Evolutionary conservation across 35 echinoderm and acorn worm genomes (phyloP), one percentile per base, ranked within the genome.

Genomic region (Antedon bifida): DNA sequence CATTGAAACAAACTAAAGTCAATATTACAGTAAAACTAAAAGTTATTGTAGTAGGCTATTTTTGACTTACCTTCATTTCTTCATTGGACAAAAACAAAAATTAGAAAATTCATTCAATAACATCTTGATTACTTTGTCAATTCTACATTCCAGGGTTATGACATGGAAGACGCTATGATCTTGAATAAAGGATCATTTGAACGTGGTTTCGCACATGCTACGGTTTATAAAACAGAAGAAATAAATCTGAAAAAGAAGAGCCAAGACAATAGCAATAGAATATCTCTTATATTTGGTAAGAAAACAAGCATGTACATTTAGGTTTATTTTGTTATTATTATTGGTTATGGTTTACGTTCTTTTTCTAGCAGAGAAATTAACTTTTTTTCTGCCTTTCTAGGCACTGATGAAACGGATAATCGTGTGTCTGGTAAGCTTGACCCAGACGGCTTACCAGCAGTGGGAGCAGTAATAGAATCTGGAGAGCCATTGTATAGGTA

Each of bases 131-230:
- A 42, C 38, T 42, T 14, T 42, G n/a, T n/a, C n/a, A 42, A 42
- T 14, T 42, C 14, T 42, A 42, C 14, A 31, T 75, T 91, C 3
- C 21, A 97, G 94, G 94, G 94, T 0, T 97, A 97, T 83, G 94
- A 97, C 45, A 97, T 97, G 94, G 94, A 97, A 77, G 94, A 97
- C 81, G 94, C 94, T 9, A 97, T 97, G 94, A 89, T 97, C 21
- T 74, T 97, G 51, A 97, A 97, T 84, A 97, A 92, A 81, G 75
- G 90, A 14, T 81, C 87, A 0, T 36, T 92, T n/a, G 93, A 97
- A 34, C 89, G 94, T 84, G 94, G 94, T 1, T 97, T 97, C 78
- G 87, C 81, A 17, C 90, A 97, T 77, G 94, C 87, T 23, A 89
- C 85, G 29, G 90, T 92, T 44, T 90, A 92, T 79, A 89, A 90